phyloP scores from a whole-genome alignment of 2,888 invertebrate species.

The Andrena chrysosceles region DNA sequence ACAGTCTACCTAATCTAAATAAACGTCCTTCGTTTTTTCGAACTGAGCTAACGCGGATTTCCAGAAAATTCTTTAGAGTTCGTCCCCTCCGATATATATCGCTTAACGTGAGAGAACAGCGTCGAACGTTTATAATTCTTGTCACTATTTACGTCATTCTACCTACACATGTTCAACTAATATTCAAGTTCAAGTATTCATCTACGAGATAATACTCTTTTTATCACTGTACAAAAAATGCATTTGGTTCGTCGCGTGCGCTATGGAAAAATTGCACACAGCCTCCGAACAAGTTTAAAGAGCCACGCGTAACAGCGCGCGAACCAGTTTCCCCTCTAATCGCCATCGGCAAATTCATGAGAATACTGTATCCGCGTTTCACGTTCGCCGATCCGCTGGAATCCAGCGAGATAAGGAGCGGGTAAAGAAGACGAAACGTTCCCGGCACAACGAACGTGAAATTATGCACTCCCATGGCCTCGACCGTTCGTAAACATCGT shows the following conservation, averaged over 20 bases:
- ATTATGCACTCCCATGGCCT: neutral
- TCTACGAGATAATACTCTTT: neutral
- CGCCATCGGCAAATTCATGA: neutral
- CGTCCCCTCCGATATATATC: neutral
- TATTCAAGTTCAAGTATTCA: conserved; percentile 15
- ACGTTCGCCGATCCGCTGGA: neutral
- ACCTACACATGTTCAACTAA: conserved; percentile 26
- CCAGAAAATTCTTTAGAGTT: conserved; percentile 16
- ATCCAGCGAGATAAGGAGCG: neutral
- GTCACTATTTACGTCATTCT: neutral
- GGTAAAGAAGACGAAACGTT: neutral
- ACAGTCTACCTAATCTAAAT: conserved; percentile 1
- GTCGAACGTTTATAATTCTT: neutral
- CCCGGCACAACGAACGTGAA: neutral
- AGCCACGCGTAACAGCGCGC: neutral
- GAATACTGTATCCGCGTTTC: neutral
- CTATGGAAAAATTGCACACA: neutral
- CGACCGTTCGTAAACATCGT: neutral
- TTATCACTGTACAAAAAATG: conserved; percentile 42
- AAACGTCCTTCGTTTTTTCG: neutral
- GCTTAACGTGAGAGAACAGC: neutral
- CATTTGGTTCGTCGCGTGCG: conserved; percentile 33
- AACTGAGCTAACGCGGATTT: neutral
- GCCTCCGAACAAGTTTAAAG: neutral
- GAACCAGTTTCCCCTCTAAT: neutral